Percentiles rank a stretch among this genome's conserved stretches.
Evolutionary conservation across 2,113 vertebrate species (phyloP).

Genomic region (Salminus brasiliensis): DNA sequence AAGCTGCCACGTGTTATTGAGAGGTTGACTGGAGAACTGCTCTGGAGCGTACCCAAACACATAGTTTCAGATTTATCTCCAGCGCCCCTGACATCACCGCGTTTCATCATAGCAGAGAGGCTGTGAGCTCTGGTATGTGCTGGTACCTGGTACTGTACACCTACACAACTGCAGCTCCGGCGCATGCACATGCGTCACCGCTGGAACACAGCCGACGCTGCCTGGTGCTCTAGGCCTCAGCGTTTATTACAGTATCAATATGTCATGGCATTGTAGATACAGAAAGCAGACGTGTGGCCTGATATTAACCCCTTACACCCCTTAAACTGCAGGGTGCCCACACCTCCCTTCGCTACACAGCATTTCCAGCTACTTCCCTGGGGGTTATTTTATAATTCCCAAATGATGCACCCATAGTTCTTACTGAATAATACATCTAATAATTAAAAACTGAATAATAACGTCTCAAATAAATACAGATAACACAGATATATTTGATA

Average conservation of each 20-base stretch:
- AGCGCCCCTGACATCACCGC: conserved; percentile 52
- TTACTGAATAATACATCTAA: too few species aligned
- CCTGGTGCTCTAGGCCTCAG: not conserved
- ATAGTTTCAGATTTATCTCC: conserved; percentile 64
- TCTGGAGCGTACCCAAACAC: conserved; percentile 56
- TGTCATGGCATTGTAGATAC: conserved; percentile 28
- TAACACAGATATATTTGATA: too few species aligned
- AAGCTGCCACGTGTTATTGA: conserved; percentile 56
- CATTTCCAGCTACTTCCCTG: too few species aligned
- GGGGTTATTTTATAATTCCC: too few species aligned
- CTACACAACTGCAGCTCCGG: not conserved
- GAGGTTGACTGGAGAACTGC: conserved; percentile 40
- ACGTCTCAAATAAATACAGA: too few species aligned
- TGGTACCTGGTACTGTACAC: conserved; percentile 73
- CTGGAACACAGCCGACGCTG: conserved; percentile 9
- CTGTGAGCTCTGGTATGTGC: conserved; percentile 46
- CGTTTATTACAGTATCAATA: conserved; percentile 5
- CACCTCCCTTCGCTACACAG: too few species aligned
- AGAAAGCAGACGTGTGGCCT: not conserved
- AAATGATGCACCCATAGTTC: too few species aligned
- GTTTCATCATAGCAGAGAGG: conserved; percentile 57
- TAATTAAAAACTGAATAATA: too few species aligned
- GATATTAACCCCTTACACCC: not conserved
- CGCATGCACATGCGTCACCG: not conserved
- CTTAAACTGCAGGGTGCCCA: too few species aligned